Conservation (phyloP, 2,888 invertebrate genomes). For the Nymphalis polychloros region DNA sequence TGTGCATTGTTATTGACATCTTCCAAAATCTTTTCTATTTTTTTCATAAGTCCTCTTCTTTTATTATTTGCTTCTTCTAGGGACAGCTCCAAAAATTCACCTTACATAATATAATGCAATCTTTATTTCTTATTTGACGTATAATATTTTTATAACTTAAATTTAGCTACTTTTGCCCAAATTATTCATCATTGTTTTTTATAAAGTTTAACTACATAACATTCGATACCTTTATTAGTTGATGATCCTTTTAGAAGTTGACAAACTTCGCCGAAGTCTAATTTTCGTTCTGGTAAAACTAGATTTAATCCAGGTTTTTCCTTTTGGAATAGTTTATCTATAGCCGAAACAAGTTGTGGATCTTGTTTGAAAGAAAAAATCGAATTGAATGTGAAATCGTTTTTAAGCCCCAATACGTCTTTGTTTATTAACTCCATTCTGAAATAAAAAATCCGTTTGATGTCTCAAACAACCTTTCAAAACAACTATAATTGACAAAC, state of each 20-base stretch:
- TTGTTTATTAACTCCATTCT: slow-evolving; percentile 72
- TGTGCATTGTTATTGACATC: slow-evolving; percentile 68
- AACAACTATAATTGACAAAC: slow-evolving; percentile 69
- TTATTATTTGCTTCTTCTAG: slow-evolving; percentile 51
- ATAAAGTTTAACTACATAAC: too few species aligned
- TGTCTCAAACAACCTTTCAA: slow-evolving; percentile 55
- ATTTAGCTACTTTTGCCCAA: too few species aligned
- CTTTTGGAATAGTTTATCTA: slow-evolving; percentile 60
- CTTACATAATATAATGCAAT: slow-evolving; percentile 5
- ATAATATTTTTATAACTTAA: too few species aligned
- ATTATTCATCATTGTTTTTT: too few species aligned
- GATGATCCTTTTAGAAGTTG: slow-evolving; percentile 51
- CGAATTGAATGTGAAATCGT: slow-evolving; percentile 53
- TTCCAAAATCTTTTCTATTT: slow-evolving; percentile 70
- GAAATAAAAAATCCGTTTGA: slow-evolving; percentile 47
- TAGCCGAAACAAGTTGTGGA: slow-evolving; percentile 62
- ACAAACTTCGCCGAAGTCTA: slow-evolving; percentile 66
- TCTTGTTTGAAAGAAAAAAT: slow-evolving; percentile 62
- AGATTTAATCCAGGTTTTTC: slow-evolving; percentile 38
- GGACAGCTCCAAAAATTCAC: slow-evolving; percentile 35
- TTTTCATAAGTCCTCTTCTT: slow-evolving; percentile 58
- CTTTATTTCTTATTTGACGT: too few species aligned
- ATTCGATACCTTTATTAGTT: slow-evolving; percentile 43
- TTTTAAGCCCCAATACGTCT: slow-evolving; percentile 56
- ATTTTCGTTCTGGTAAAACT: slow-evolving; percentile 63